phyloP scores from a whole-genome alignment of 2,888 invertebrate species.

The Muscina levida region DNA sequence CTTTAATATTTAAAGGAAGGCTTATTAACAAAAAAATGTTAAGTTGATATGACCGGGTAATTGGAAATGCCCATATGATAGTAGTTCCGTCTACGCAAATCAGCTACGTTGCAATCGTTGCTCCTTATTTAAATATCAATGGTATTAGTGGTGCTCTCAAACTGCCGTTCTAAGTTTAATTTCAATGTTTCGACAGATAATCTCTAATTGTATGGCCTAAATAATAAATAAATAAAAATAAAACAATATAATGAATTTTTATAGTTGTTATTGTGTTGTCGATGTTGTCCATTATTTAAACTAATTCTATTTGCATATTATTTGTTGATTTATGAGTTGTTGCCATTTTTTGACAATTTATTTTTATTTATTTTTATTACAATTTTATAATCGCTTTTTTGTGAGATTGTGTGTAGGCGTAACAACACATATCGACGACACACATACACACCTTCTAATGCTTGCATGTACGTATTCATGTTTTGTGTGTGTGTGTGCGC shows the following conservation, averaged over 20 bases:
- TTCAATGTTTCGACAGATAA: conserved; percentile 18
- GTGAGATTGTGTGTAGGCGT: conserved; percentile 22
- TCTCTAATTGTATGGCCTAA: conserved; percentile 41
- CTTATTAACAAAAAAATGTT: too few relatives aligned
- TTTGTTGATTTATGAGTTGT: conserved; percentile 66
- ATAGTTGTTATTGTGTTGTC: conserved; percentile 31
- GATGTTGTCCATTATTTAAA: conserved; percentile 58
- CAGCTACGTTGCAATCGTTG: too few relatives aligned
- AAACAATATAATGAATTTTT: conserved; percentile 36
- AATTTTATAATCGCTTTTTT: conserved; percentile 63
- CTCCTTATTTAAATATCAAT: too few relatives aligned
- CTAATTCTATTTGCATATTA: conserved; percentile 66
- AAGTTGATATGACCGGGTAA: too few relatives aligned
- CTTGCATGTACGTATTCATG: conserved; percentile 25
- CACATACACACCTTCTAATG: background rate
- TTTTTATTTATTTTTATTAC: conserved; percentile 60
- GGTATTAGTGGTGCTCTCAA: too few relatives aligned
- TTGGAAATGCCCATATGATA: too few relatives aligned
- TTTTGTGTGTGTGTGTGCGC: conserved; percentile 12
- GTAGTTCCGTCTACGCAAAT: too few relatives aligned
- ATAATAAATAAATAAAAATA: conserved; percentile 34
- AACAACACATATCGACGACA: background rate
- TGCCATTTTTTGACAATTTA: conserved; percentile 65
- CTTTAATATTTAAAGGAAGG: too few relatives aligned
- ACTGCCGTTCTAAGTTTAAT: background rate